phyloP scores from a whole-genome alignment of 1,140 invertebrate genomes.

The Apis mellifera region DNA sequence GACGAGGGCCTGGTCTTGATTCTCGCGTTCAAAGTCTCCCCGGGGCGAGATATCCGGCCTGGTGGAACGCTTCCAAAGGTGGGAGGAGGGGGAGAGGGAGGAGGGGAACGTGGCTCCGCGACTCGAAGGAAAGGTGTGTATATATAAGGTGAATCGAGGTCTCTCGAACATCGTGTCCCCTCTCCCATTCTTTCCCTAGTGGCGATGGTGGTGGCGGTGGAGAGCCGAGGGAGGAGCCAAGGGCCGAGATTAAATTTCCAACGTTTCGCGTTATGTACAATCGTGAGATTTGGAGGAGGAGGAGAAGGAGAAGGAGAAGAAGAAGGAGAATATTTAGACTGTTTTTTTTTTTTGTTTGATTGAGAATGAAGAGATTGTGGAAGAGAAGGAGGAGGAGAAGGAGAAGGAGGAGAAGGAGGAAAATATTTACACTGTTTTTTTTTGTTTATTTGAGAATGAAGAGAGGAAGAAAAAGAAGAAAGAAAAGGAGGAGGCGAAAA shows the following conservation, averaged over 20 bases:
- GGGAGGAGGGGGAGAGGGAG: neutral
- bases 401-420: no score
- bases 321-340: no score
- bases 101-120: neutral
- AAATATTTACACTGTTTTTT: no score
- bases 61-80: neutral
- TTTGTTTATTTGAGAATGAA: no score
- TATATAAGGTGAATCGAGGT: conserved; percentile 30
- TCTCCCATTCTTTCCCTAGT: neutral
- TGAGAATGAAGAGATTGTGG: no score
- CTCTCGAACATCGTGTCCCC: neutral
- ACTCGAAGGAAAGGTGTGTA: neutral
- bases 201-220: no score
- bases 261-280: neutral
- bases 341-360: no score
- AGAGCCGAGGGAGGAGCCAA: no score
- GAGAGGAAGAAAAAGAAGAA: no score
- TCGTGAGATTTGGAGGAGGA: neutral
- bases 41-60: conserved; percentile 11
- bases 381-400: no score
- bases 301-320: no score
- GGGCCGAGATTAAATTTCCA: neutral
- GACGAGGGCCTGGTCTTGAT: neutral
- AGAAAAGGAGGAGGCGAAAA: no score
- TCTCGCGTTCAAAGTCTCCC: conserved; percentile 36